A percentile compares a stretch with the other conserved stretches of the same genome.
Conservation (phyloP, 2,888 invertebrate genomes). For the Lomographa bimaculata region DNA sequence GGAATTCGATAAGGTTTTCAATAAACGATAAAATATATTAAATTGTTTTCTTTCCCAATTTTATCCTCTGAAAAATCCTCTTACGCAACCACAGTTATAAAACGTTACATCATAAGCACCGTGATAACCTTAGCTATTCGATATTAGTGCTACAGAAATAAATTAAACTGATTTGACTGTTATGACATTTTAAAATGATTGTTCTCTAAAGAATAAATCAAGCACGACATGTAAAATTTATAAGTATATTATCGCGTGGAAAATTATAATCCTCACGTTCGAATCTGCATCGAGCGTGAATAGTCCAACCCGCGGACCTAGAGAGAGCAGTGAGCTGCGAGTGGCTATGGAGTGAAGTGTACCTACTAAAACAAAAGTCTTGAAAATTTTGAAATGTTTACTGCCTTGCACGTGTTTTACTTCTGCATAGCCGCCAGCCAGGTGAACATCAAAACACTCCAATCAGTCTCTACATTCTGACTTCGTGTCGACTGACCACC, state of each 20-base stretch:
- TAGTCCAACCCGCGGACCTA: conserved; percentile 27
- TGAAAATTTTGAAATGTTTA: conserved; percentile 39
- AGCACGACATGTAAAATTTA: conserved; percentile 46
- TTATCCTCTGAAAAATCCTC: too few relatives aligned
- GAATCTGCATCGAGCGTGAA: conserved; percentile 54
- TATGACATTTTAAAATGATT: conserved; percentile 12
- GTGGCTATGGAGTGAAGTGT: conserved; percentile 45
- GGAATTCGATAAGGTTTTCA: conserved; percentile 16
- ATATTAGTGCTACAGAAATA: too few relatives aligned
- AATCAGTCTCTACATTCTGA: neutral
- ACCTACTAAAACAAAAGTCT: conserved; percentile 27
- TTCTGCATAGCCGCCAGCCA: conserved; percentile 40
- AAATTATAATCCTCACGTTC: conserved; percentile 57
- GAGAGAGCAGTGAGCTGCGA: conserved; percentile 47
- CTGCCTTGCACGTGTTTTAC: conserved; percentile 18
- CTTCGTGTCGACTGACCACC: conserved; percentile 12
- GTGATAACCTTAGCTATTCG: too few relatives aligned
- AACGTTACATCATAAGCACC: too few relatives aligned
- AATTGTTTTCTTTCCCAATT: conserved; percentile 16
- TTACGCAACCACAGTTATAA: too few relatives aligned
- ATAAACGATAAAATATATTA: conserved; percentile 29
- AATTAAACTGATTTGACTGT: too few relatives aligned
- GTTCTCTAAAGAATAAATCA: conserved; percentile 32
- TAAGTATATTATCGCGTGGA: conserved; percentile 67
- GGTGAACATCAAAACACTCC: conserved; percentile 39